Evolutionary conservation across 1,140 invertebrate genomes (phyloP).

Genomic region (Melanaphis sacchari): DNA sequence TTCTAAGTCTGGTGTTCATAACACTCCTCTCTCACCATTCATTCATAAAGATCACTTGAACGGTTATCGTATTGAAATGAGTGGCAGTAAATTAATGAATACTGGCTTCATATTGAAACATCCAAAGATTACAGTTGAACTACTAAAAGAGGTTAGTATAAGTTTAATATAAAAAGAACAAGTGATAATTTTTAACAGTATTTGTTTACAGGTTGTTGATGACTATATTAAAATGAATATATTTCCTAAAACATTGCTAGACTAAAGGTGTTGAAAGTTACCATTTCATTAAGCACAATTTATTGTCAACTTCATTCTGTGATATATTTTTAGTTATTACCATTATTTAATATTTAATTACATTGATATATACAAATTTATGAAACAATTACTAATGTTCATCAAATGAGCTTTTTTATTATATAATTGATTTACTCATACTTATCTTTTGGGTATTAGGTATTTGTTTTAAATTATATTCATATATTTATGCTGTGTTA

Average conservation of each 20-base stretch:
- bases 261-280: slow-evolving; percentile 29
- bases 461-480: slow-evolving; percentile 8
- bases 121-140: slow-evolving; percentile 70
- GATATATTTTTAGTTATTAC: slow-evolving; percentile 41
- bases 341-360: slow-evolving; percentile 36
- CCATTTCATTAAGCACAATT: slow-evolving; percentile 35
- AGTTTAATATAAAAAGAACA: neutral
- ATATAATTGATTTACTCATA: neutral
- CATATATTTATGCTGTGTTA: slow-evolving; percentile 3
- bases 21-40: slow-evolving; percentile 87
- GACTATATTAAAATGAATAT: slow-evolving; percentile 77
- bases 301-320: slow-evolving; percentile 39
- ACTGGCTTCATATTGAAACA: slow-evolving; percentile 68
- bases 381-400: neutral
- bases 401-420: neutral
- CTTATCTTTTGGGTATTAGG: neutral
- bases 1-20: slow-evolving; percentile 75
- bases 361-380: neutral
- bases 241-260: slow-evolving; percentile 67
- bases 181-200: neutral
- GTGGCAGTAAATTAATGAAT: slow-evolving; percentile 72
- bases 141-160: slow-evolving; percentile 68
- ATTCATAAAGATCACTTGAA: slow-evolving; percentile 81
- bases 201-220: slow-evolving; percentile 69
- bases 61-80: slow-evolving; percentile 80